Conservation (phyloP, 2,113 vertebrate species). For the Myanophis thanlyinensis region DNA sequence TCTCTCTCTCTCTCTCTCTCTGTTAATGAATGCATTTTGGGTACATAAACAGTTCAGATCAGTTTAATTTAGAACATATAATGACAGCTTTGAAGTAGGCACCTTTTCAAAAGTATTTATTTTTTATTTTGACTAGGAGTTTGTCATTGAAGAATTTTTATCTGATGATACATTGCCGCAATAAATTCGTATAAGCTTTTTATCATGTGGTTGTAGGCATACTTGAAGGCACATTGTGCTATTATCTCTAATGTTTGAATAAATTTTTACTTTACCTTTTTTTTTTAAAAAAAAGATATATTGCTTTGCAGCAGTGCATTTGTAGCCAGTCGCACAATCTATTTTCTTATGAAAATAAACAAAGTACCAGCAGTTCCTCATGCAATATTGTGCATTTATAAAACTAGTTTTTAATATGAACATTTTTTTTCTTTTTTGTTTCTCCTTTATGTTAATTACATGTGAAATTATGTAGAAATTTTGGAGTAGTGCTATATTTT, state of each 20-base stretch:
- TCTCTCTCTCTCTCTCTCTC: conserved; percentile 62
- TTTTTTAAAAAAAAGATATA: conserved; percentile 64
- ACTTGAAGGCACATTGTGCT: conserved; percentile 60
- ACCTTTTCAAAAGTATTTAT: conserved; percentile 71
- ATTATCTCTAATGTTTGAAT: conserved; percentile 57
- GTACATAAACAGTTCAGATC: conserved; percentile 68
- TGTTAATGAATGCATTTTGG: conserved; percentile 60
- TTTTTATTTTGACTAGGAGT: conserved; percentile 73
- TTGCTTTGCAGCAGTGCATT: conserved; percentile 77
- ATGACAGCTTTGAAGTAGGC: conserved; percentile 73
- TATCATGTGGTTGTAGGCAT: conserved; percentile 57
- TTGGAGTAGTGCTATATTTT: conserved; percentile 71
- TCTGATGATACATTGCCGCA: conserved; percentile 65
- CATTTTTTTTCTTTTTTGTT: conserved; percentile 50
- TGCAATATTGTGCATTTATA: conserved; percentile 89
- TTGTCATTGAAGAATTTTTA: conserved; percentile 68
- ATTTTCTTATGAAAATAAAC: conserved; percentile 78
- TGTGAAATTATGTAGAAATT: conserved; percentile 78
- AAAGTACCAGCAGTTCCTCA: conserved; percentile 85
- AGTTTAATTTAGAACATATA: conserved; percentile 69
- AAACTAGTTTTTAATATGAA: conserved; percentile 88
- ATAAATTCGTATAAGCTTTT: conserved; percentile 57
- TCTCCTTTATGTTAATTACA: conserved; percentile 59
- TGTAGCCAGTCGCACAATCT: conserved; percentile 87
- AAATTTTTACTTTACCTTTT: conserved; percentile 69